These are phyloP conservation scores for Ictalurus punctatus DNA, from an alignment of 2,113 vertebrate genomes.

Conservation along the genomic window DNA sequence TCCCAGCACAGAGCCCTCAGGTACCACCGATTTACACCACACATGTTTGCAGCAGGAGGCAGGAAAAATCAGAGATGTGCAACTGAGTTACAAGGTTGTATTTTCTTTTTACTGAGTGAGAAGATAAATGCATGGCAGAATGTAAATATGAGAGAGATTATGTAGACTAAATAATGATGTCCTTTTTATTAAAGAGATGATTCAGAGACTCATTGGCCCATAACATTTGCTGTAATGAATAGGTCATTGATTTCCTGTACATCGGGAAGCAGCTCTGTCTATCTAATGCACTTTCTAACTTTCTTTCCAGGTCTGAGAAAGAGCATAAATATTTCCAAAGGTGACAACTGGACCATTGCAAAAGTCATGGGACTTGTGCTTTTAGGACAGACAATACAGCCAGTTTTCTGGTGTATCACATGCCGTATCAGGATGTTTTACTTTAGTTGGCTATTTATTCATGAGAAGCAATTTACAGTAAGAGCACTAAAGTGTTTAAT, in stretches of 20 bases:
- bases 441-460: no score
- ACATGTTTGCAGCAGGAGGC: slow-evolving; percentile 24
- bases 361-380: neutral
- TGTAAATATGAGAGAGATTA: slow-evolving; percentile 24
- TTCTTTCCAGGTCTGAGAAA: slow-evolving; percentile 57
- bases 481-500: neutral
- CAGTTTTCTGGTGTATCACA: neutral
- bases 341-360: neutral
- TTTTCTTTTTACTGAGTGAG: slow-evolving; percentile 54
- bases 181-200: slow-evolving; percentile 40
- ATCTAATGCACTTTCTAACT: slow-evolving; percentile 68
- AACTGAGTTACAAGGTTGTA: slow-evolving; percentile 24
- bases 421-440: neutral
- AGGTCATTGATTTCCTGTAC: slow-evolving; percentile 80
- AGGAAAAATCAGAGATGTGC: neutral
- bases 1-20: slow-evolving; percentile 14
- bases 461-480: neutral
- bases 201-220: slow-evolving; percentile 36
- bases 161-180: neutral
- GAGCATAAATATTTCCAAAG: slow-evolving; percentile 46
- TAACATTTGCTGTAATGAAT: slow-evolving; percentile 78
- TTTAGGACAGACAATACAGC: neutral
- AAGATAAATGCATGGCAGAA: slow-evolving; percentile 34
- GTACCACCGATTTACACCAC: slow-evolving; percentile 12
- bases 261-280: slow-evolving; percentile 61